Conservation (phyloP, 2,888 invertebrate species). For the Agriotes lineatus region DNA sequence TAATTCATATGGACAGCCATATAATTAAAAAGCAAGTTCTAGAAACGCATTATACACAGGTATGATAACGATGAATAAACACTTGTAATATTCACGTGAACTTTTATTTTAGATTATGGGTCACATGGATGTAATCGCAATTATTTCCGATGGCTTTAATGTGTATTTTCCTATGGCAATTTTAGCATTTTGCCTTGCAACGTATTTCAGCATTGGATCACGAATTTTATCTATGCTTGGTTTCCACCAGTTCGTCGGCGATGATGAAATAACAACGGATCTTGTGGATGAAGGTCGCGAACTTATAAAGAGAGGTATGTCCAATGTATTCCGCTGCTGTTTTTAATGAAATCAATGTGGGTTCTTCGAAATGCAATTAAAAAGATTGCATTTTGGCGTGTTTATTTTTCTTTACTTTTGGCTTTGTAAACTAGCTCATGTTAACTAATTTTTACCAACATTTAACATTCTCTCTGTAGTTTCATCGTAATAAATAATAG, state of each 20-base stretch:
- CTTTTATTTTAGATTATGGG: slow-evolving; percentile 87
- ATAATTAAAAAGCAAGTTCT: slow-evolving; percentile 82
- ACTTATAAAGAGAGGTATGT: slow-evolving; percentile 87
- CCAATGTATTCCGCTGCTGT: background rate
- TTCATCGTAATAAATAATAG: no score
- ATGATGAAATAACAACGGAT: slow-evolving; percentile 93
- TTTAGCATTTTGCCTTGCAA: slow-evolving; percentile 91
- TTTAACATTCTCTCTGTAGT: no score
- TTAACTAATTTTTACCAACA: no score
- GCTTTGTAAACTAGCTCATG: no score
- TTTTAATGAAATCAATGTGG: no score
- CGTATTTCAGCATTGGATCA: slow-evolving; percentile 94
- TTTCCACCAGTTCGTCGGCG: slow-evolving; percentile 96
- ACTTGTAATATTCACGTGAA: background rate
- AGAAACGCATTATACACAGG: slow-evolving; percentile 96
- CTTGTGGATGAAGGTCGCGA: slow-evolving; percentile 94
- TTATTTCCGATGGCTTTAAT: slow-evolving; percentile 98
- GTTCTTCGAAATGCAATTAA: no score
- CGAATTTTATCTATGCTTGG: slow-evolving; percentile 91
- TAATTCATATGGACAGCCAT: slow-evolving; percentile 98
- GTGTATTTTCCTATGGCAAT: slow-evolving; percentile 99
- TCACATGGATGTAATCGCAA: slow-evolving; percentile 97
- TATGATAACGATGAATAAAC: slow-evolving; percentile 64
- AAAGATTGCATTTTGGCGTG: background rate
- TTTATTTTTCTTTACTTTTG: background rate